A percentile compares a stretch with the other conserved stretches of the same genome.
Evolutionary conservation across 2,888 invertebrate genomes (phyloP).

Genomic region (Phania funesta): DNA sequence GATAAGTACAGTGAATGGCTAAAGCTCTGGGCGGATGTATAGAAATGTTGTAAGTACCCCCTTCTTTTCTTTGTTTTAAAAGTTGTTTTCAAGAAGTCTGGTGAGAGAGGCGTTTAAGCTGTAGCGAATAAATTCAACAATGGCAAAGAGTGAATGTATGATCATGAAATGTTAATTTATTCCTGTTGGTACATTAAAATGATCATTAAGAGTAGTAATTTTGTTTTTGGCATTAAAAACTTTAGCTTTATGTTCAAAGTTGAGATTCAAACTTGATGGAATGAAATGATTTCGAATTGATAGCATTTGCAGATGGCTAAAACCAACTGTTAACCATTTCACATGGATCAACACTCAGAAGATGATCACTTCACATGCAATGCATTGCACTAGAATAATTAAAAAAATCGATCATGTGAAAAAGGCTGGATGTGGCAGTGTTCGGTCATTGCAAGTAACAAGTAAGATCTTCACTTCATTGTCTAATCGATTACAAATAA

Average conservation of each 20-base stretch:
- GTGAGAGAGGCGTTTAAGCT: slow-evolving; percentile 6
- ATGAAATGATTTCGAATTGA: neutral
- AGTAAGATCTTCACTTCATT: too few relatives aligned
- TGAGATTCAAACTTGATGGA: neutral
- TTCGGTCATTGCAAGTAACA: too few relatives aligned
- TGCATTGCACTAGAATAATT: too few relatives aligned
- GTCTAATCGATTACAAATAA: too few relatives aligned
- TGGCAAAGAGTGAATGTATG: slow-evolving; percentile 39
- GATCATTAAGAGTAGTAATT: slow-evolving; percentile 43
- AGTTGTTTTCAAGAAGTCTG: slow-evolving; percentile 36
- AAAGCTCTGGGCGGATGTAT: slow-evolving; percentile 65
- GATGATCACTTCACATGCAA: too few relatives aligned
- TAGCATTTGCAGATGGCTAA: neutral
- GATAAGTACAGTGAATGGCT: slow-evolving; percentile 36
- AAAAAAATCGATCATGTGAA: too few relatives aligned
- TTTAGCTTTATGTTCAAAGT: neutral
- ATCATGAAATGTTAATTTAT: slow-evolving; percentile 66
- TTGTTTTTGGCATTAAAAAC: neutral
- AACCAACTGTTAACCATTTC: too few relatives aligned
- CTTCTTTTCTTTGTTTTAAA: slow-evolving; percentile 31
- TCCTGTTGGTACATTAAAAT: slow-evolving; percentile 38
- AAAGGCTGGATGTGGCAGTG: too few relatives aligned
- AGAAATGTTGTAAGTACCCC: slow-evolving; percentile 51
- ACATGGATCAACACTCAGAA: too few relatives aligned
- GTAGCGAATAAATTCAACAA: slow-evolving; percentile 24